Evolutionary conservation across 1,140 invertebrate genomes (phyloP).

Genomic region (Gyrodactylus salaris): DNA sequence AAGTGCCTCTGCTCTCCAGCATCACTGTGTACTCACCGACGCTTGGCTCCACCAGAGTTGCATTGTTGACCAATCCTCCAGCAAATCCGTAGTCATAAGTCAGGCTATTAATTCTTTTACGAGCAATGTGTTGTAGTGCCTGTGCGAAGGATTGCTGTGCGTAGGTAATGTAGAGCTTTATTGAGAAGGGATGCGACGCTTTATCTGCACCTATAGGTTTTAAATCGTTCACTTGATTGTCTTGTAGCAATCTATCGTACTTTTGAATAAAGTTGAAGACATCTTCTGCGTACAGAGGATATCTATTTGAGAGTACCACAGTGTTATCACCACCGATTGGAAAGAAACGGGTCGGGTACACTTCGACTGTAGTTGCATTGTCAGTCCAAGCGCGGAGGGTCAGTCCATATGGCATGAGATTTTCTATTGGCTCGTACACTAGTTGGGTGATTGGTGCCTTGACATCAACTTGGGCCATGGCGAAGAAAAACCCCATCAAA

Average conservation of each 20-base stretch:
- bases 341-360: neutral
- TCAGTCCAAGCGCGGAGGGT: neutral
- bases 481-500: neutral
- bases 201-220: too few species aligned
- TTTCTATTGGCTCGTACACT: neutral
- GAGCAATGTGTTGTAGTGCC: neutral
- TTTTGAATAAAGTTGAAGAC: neutral
- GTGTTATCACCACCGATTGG: neutral
- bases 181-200: neutral
- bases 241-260: neutral
- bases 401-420: neutral
- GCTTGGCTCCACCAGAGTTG: neutral
- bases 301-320: neutral
- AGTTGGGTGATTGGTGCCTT: too few species aligned
- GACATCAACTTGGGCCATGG: too few species aligned
- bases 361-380: neutral
- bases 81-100: neutral
- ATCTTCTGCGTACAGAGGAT: neutral
- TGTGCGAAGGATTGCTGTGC: neutral
- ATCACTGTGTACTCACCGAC: neutral
- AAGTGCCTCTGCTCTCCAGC: neutral
- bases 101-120: neutral
- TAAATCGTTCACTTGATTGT: too few species aligned
- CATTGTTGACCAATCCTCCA: neutral
- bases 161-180: neutral